Percentiles rank a stretch among this genome's conserved stretches.
These are phyloP conservation scores for Malurus melanocephalus DNA, from an alignment of 2,113 vertebrate genomes.

Conservation along the genomic window DNA sequence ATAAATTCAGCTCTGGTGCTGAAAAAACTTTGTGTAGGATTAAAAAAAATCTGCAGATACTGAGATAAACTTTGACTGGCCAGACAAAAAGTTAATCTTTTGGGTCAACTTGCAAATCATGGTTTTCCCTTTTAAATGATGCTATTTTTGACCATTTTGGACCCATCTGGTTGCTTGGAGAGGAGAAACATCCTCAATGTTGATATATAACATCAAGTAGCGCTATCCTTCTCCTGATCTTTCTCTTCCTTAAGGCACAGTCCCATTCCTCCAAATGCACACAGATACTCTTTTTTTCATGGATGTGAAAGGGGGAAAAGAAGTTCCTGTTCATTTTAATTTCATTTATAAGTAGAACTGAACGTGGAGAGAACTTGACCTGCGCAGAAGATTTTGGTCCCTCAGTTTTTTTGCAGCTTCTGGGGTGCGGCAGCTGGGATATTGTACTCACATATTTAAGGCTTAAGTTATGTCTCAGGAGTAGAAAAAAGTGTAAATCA, in stretches of 20 bases:
- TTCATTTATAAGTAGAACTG: background rate
- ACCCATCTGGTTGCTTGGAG: background rate
- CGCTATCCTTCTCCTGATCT: background rate
- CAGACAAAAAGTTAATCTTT: background rate
- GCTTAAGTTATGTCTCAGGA: background rate
- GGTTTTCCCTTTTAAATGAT: background rate
- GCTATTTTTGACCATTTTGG: fast-evolving
- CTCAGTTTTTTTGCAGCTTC: background rate
- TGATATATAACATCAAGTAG: background rate
- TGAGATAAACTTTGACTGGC: background rate
- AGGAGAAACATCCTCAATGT: background rate
- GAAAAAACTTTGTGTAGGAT: too few species aligned
- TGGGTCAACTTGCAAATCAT: background rate
- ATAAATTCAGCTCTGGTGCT: background rate
- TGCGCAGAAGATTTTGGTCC: background rate
- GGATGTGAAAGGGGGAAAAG: fast-evolving
- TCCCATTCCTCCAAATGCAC: background rate
- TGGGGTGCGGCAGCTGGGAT: background rate
- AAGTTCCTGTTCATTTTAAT: background rate
- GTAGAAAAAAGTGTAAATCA: background rate
- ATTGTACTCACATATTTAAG: background rate
- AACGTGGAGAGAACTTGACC: background rate
- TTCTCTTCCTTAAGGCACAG: background rate
- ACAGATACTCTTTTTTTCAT: background rate
- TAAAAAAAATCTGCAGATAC: fast-evolving